Evolutionary conservation across 2,113 vertebrate species (phyloP).

Genomic region (Ascaphus truei): DNA sequence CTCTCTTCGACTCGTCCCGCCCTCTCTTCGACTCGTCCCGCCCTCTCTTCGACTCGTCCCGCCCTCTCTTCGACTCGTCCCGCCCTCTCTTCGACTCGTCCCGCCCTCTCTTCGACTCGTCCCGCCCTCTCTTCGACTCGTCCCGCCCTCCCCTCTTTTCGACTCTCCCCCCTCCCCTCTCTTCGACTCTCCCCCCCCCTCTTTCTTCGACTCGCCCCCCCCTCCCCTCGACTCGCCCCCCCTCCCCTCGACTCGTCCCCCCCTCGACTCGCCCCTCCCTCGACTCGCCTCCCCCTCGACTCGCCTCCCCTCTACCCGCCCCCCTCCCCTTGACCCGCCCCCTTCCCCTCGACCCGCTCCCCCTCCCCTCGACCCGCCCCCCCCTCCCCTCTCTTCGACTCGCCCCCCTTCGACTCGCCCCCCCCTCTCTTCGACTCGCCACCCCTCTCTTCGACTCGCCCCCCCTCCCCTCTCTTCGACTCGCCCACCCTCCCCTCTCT

Average conservation of each 20-base stretch:
- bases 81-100: conserved; percentile 8
- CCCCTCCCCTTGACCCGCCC: conserved; percentile 73
- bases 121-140: background rate
- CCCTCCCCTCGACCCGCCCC: too few species aligned
- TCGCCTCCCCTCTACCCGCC: background rate
- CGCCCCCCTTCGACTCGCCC: too few species aligned
- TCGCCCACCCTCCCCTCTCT: too few species aligned
- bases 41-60: too few species aligned
- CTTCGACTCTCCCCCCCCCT: too few species aligned
- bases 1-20: background rate
- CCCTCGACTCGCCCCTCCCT: too few species aligned
- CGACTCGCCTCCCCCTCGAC: too few species aligned
- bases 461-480: too few species aligned
- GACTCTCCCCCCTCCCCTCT: background rate
- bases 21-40: background rate
- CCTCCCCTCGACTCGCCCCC: background rate
- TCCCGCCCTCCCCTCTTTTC: background rate
- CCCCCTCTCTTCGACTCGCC: background rate
- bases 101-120: background rate
- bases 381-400: too few species aligned
- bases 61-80: too few species aligned
- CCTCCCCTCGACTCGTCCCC: background rate
- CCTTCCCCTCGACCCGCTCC: too few species aligned
- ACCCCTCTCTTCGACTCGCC: too few species aligned
- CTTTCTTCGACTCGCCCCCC: background rate